These are phyloP conservation scores for Actinernus sp. DNA, from an alignment of 92 coral and sea anemone genomes.

Conservation along the genomic window DNA sequence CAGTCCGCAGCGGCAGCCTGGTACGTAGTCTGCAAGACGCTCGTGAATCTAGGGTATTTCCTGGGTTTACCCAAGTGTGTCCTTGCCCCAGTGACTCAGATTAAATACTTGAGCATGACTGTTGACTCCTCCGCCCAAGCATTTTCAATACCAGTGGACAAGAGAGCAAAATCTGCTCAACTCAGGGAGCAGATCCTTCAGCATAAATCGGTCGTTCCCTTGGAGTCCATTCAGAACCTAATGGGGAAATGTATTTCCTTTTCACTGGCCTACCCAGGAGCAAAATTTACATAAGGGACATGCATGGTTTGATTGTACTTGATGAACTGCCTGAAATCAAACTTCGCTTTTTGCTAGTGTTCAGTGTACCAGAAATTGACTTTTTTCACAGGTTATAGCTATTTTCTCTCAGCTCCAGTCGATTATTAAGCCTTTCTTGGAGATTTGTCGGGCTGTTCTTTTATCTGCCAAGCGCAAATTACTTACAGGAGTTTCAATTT, in stretches of 20 bases:
- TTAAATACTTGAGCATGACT: conserved; percentile 33
- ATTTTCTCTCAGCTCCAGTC: too few species aligned
- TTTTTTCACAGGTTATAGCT: too few species aligned
- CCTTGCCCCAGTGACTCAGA: conserved; percentile 23
- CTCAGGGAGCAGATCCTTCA: conserved; percentile 35
- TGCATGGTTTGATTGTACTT: too few species aligned
- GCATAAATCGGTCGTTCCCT: background rate
- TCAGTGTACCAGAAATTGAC: too few species aligned
- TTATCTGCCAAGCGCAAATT: too few species aligned
- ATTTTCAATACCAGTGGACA: conserved; percentile 41
- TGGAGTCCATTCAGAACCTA: conserved; percentile 38
- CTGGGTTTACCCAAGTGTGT: conserved; percentile 53
- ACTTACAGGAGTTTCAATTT: too few species aligned
- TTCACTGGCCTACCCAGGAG: conserved; percentile 52
- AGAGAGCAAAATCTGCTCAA: conserved; percentile 35
- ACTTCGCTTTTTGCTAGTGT: too few species aligned
- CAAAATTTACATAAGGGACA: conserved; percentile 48
- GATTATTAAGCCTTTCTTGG: too few species aligned
- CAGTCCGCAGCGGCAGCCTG: conserved; percentile 53
- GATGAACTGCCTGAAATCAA: too few species aligned
- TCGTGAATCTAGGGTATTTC: conserved; percentile 26
- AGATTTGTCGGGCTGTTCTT: too few species aligned
- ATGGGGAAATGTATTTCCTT: conserved; percentile 68
- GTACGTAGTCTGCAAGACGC: conserved; percentile 14
- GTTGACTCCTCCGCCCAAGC: conserved; percentile 42